A percentile compares a stretch with the other conserved stretches of the same genome.
phyloP scores from a whole-genome alignment of 2,113 vertebrate species.

The Datnioides undecimradiatus region DNA sequence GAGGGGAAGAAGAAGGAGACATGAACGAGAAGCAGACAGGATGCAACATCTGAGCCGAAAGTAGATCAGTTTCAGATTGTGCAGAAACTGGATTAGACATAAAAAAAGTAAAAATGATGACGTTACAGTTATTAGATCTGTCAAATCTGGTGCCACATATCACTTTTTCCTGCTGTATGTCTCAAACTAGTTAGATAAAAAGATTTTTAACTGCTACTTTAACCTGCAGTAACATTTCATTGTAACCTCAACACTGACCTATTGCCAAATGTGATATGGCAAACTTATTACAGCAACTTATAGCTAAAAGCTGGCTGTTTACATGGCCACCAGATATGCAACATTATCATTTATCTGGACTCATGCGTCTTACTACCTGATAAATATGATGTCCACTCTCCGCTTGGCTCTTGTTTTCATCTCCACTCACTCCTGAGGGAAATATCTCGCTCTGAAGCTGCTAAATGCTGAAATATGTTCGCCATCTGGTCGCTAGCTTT shows the following conservation, averaged over 20 bases:
- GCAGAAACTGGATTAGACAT: not conserved
- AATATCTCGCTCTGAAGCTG: not conserved
- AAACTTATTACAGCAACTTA: too few relatives aligned
- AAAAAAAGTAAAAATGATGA: not conserved
- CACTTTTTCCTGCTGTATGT: not conserved
- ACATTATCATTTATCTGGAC: too few relatives aligned
- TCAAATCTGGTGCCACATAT: not conserved
- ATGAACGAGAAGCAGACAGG: conserved; percentile 11
- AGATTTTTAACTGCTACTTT: not conserved
- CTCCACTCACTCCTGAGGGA: not conserved
- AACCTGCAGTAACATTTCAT: not conserved
- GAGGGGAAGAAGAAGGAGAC: conserved; percentile 11
- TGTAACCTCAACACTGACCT: not conserved
- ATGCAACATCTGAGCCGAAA: conserved; percentile 8
- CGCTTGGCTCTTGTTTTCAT: not conserved
- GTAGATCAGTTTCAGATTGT: not conserved
- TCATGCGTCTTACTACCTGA: not conserved
- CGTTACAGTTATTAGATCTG: not conserved
- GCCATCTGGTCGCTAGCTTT: not conserved
- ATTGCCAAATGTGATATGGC: too few relatives aligned
- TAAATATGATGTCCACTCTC: not conserved
- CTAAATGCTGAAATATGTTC: not conserved
- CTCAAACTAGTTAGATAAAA: not conserved
- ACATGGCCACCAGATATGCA: not conserved
- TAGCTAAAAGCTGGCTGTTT: too few relatives aligned